A percentile compares a stretch with the other conserved stretches of the same genome.
Evolutionary conservation across 2,888 invertebrate genomes (phyloP).

Genomic region (Candidula unifasciata): DNA sequence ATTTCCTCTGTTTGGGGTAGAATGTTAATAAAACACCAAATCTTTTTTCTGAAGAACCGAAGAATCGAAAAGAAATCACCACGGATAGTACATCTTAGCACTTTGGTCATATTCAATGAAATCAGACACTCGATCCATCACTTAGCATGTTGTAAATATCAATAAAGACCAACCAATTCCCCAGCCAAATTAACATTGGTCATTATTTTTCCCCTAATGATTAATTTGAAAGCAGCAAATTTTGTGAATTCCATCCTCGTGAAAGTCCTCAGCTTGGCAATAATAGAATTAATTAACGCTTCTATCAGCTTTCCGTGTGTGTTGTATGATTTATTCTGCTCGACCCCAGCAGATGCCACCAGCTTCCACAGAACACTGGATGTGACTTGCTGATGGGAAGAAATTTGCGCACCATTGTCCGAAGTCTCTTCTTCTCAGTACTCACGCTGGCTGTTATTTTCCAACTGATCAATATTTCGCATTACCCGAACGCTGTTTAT

Average conservation of each 20-base stretch:
- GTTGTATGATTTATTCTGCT: background rate
- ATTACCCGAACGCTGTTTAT: background rate
- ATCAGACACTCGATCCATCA: too few relatives aligned
- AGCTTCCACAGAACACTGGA: background rate
- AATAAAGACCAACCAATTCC: too few relatives aligned
- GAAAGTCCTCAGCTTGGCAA: constrained; percentile 2
- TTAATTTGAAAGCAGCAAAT: background rate
- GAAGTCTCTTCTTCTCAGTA: background rate
- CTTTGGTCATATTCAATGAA: too few relatives aligned
- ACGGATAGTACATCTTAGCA: too few relatives aligned
- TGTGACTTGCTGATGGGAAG: background rate
- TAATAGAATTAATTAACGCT: constrained; percentile 23
- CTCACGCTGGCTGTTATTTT: background rate
- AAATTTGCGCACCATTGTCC: background rate
- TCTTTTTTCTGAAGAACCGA: too few relatives aligned
- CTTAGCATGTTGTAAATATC: too few relatives aligned
- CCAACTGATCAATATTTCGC: constrained; percentile 27
- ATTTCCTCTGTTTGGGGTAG: too few relatives aligned
- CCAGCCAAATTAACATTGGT: too few relatives aligned
- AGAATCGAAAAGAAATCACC: too few relatives aligned
- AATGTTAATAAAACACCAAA: too few relatives aligned
- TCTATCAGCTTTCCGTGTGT: background rate
- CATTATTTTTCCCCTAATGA: background rate
- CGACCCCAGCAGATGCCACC: background rate
- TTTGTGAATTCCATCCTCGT: background rate